These are phyloP conservation scores for Philopotamus ludificatus DNA, from an alignment of 1,140 invertebrate genomes.

Conservation along the genomic window DNA sequence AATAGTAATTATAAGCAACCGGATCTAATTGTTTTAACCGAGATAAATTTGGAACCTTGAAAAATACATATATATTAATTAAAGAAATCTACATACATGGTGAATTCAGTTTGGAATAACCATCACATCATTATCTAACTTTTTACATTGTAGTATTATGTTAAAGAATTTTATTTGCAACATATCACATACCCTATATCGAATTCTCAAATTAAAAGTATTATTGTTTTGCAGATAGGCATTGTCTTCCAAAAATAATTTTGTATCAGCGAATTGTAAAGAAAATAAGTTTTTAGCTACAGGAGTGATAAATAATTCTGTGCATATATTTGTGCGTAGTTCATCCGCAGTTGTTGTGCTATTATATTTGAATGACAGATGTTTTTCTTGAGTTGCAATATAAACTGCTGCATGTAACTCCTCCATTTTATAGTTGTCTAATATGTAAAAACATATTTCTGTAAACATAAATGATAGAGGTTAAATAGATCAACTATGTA, in stretches of 20 bases:
- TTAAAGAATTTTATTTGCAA: neutral
- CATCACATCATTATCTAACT: too few relatives aligned
- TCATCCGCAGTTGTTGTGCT: slow-evolving; percentile 58
- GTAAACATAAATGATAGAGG: too few relatives aligned
- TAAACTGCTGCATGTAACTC: neutral
- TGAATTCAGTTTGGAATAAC: neutral
- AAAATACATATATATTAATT: neutral
- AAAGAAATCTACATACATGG: slow-evolving; percentile 5
- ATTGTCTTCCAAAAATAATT: slow-evolving; percentile 66
- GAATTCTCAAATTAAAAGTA: slow-evolving; percentile 71
- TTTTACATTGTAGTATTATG: neutral
- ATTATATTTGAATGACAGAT: neutral
- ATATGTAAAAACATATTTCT: too few relatives aligned
- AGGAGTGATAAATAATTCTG: slow-evolving; percentile 69
- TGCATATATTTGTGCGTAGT: slow-evolving; percentile 69
- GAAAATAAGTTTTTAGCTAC: slow-evolving; percentile 76
- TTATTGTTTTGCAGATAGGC: slow-evolving; percentile 55
- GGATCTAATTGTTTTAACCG: slow-evolving; percentile 67
- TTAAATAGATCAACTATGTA: too few relatives aligned
- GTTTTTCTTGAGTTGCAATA: slow-evolving; percentile 23
- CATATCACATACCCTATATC: slow-evolving; percentile 64
- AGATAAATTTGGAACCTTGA: slow-evolving; percentile 58
- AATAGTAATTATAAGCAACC: slow-evolving; percentile 80
- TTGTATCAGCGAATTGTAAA: slow-evolving; percentile 60
- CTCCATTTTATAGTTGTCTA: neutral